Conservation (phyloP, 2,797 vertebrate species). For the Halcyon smyrnensis region DNA sequence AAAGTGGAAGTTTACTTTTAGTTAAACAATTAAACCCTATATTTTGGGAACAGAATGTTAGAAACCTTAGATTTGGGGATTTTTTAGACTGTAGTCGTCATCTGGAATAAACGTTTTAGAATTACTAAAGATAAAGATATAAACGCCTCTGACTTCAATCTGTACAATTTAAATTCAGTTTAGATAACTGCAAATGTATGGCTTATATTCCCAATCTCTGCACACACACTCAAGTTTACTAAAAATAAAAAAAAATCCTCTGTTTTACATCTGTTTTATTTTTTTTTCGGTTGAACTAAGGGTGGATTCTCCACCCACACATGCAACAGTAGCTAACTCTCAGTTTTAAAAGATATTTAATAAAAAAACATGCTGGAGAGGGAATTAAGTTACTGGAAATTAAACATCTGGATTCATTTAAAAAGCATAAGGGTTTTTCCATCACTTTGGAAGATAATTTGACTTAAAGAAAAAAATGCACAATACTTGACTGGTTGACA, state of each 20-base stretch:
- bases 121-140: neutral
- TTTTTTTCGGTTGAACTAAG: constrained; percentile 11
- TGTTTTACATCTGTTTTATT: constrained; percentile 4
- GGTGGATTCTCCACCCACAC: constrained; percentile 43
- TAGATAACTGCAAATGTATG: constrained; percentile 15
- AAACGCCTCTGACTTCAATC: neutral
- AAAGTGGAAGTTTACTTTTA: neutral
- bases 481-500: neutral
- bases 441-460: neutral
- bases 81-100: neutral
- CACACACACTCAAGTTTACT: neutral
- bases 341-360: constrained; percentile 8
- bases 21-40: neutral
- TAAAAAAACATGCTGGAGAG: neutral
- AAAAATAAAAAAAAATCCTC: constrained; percentile 24
- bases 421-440: neutral
- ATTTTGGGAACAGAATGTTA: neutral
- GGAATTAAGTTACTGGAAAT: constrained; percentile 32
- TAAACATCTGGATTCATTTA: neutral
- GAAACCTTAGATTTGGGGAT: neutral
- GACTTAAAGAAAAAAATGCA: constrained; percentile 5
- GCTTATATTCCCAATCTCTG: neutral
- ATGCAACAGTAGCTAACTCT: neutral
- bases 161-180: neutral
- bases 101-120: neutral